Conservation (phyloP, 2,113 vertebrate genomes). For the Oreochromis aureus region DNA sequence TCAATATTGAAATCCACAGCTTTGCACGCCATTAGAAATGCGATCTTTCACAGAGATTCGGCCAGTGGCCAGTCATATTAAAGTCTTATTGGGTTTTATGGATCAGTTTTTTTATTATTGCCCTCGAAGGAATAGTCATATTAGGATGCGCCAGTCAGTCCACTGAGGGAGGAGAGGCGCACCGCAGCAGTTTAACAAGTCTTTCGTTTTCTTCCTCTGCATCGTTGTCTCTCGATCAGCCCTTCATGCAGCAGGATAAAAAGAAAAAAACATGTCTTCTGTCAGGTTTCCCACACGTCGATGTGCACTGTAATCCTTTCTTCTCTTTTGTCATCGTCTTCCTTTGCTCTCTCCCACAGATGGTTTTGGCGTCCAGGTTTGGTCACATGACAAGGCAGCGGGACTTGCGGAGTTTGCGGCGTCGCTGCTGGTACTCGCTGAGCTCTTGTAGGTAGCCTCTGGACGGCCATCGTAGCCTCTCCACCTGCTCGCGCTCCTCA, state of each 20-base stretch:
- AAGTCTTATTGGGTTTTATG: not conserved
- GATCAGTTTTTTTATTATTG: slow-evolving; percentile 20
- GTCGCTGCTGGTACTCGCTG: slow-evolving; percentile 88
- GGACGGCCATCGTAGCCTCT: slow-evolving; percentile 91
- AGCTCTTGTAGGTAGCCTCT: slow-evolving; percentile 92
- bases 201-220: not conserved
- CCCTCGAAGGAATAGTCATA: slow-evolving; percentile 15
- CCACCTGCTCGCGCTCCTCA: slow-evolving; percentile 90
- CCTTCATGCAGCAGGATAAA: not conserved
- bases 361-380: not conserved
- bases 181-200: not conserved
- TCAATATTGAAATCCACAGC: not conserved
- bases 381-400: slow-evolving; percentile 88
- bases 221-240: not conserved
- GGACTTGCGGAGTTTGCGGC: slow-evolving; percentile 86
- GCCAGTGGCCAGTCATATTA: slow-evolving; percentile 6
- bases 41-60: slow-evolving; percentile 9
- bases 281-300: not conserved
- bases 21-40: slow-evolving; percentile 10
- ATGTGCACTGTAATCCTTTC: not conserved
- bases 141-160: not conserved
- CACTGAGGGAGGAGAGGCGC: not conserved
- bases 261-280: not conserved
- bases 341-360: not conserved
- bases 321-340: not conserved